Base-by-base conservation (phyloP, 2,797 vertebrate genomes). In the Acestrorhynchus altus region DNA sequence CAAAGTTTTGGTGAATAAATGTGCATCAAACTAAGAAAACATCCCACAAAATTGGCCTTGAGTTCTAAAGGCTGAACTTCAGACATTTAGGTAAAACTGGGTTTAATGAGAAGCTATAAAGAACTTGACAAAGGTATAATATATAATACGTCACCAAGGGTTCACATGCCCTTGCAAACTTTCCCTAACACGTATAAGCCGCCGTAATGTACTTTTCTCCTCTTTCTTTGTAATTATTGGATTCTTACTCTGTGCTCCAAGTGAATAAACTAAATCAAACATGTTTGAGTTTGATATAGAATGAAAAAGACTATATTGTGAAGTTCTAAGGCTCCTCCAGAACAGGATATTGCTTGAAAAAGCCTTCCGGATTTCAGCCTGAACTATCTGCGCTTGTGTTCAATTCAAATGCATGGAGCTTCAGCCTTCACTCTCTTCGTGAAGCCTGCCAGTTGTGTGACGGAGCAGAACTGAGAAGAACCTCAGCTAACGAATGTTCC, bases 401-500 rank as follows among this genome's bases (percentile, higher is more conserved):
- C 63, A 13, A 46, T 46, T 52, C 39, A 24, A 22, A 8, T 57
- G 49, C 52, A 56, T 39, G 18, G 31, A 26, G 20, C 39, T 65
- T 22, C 20, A 65, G 39, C 63, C 39, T 44, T 65, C 61, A 15
- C 40, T 20, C 39, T 15, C 10, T n/a, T 76, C 20, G 15, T 10
- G 8, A 35, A 47, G 24, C 3, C 65, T 47, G 64, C 42, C 65
- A 49, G 46, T 15, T 47, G 26, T 26, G 65, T 31, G 65, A 49
- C 65, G 9, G 46, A 26, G 46, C 46, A 49, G 46, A 68, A 68
- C 46, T 9, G 44, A 51, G 46, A n/a, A 47, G 42, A 46, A 24
- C 64, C 40, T 47, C 60, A 24, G 64, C 22, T 65, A 59, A 59
- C 63, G 63, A 44, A 44, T n/a, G 39, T 24, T 44, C 40, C 61